Conservation (phyloP, 2,888 invertebrate genomes). For the Eubasilissa splendida region DNA sequence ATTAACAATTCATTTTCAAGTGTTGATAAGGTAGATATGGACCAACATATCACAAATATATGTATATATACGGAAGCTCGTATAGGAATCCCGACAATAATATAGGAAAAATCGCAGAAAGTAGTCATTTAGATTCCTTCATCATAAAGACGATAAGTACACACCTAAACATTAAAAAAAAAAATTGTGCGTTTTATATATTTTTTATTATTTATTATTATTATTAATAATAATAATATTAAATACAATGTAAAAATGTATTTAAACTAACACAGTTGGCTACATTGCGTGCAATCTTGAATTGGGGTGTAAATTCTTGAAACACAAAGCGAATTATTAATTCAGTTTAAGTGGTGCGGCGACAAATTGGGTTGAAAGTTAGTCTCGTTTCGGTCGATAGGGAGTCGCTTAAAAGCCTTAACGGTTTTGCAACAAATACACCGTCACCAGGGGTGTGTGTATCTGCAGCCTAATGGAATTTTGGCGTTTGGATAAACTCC, state of each 20-base stretch:
- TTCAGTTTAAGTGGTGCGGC: constrained; percentile 34
- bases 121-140: too few relatives aligned
- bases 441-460: background rate
- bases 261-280: constrained; percentile 14
- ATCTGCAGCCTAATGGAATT: constrained; percentile 31
- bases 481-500: constrained; percentile 1
- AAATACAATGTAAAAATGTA: background rate
- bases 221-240: too few relatives aligned
- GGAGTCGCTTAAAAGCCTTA: constrained; percentile 21
- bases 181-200: too few relatives aligned
- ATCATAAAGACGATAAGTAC: too few relatives aligned
- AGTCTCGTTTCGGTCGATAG: constrained; percentile 33
- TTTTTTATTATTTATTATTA: too few relatives aligned
- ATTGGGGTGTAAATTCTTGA: constrained; percentile 12
- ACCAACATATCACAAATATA: too few relatives aligned
- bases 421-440: constrained; percentile 33
- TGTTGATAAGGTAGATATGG: too few relatives aligned
- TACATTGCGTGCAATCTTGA: constrained; percentile 15
- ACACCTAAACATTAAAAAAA: too few relatives aligned
- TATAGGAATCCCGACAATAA: too few relatives aligned
- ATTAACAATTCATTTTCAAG: too few relatives aligned
- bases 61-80: too few relatives aligned
- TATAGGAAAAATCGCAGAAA: too few relatives aligned
- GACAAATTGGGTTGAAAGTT: constrained; percentile 38
- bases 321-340: constrained; percentile 36